Base-by-base conservation (phyloP, 2,797 vertebrate species). In the Mormyrops boulengeri region DNA sequence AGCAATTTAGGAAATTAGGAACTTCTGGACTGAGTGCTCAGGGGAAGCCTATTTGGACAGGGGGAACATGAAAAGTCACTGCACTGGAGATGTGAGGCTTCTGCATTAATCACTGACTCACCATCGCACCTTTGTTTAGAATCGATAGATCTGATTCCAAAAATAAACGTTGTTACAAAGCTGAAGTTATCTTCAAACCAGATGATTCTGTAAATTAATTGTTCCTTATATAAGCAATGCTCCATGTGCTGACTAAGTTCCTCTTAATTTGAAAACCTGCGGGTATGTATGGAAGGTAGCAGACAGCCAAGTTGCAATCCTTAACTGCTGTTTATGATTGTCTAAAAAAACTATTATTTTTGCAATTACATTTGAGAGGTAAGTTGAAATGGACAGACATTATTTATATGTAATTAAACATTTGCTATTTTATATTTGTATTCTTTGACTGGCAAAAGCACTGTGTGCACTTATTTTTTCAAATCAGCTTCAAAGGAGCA, bases 401-500 rank as follows among this genome's bases (percentile, higher is more conserved):
- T 49, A 50, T 50, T 85, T 49, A 85, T 57, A 57, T 55, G 12
- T 87, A 66, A 62, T 62, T 88, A 38, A 60, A 69, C 26, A 69
- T 69, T 34, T 69, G 3, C 26, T 69, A 57, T 22, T 60, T 62
- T 57, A 66, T 47, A 66, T 88, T 88, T 49, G 19, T 49, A n/a
- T 62, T 66, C 55, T 41, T 66, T 62, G 87, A 66, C 41, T 57
- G 3, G 55, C 19, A 47, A 66, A 4, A 44, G 57, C 38, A 14
- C 7, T 62, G 5, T 88, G 6, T 88, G 14, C 93, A 94, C 90
- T 95, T 84, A 41, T 44, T 77, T 80, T 94, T 89, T 92, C 57
- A 92, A 93, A 94, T 93, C 93, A 93, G 95, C 94, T 95, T 96
- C 95, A 96, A 95, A 96, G 95, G 92, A 92, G 93, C 93, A 94